Conservation (phyloP, 2,113 vertebrate species). For the Corapipo altera region DNA sequence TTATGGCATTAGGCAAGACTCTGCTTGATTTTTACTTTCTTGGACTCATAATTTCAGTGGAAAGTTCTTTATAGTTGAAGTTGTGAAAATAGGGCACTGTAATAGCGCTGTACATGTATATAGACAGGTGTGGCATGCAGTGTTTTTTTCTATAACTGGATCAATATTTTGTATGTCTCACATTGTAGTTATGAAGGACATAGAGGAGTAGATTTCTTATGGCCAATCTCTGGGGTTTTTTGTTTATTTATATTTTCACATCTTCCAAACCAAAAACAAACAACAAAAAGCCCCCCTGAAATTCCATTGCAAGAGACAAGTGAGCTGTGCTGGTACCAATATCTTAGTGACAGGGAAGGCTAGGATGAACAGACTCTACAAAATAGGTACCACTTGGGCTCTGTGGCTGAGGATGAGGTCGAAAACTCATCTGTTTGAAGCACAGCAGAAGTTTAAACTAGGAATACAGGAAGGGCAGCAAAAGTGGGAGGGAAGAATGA, state of each 20-base stretch:
- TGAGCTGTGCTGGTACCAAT: background rate
- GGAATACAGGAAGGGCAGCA: background rate
- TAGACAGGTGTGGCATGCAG: background rate
- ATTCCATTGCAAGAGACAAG: background rate
- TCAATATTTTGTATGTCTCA: background rate
- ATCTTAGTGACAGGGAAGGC: background rate
- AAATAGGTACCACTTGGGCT: background rate
- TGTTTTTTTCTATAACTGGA: background rate
- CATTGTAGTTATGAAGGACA: background rate
- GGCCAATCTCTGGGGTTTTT: fast-evolving
- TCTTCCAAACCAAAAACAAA: background rate
- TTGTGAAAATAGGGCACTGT: background rate
- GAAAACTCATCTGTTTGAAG: background rate
- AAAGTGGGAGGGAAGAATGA: background rate
- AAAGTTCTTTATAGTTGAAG: background rate
- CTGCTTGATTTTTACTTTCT: background rate
- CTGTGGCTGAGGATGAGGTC: background rate
- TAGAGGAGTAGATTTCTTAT: background rate
- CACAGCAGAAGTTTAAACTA: background rate
- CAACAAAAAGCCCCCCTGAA: background rate
- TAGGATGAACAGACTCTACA: background rate
- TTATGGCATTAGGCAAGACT: background rate
- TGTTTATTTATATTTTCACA: background rate
- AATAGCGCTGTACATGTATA: background rate
- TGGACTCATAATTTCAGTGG: background rate